Conservation (phyloP, 2,888 invertebrate species). For the Monopis laevigella region DNA sequence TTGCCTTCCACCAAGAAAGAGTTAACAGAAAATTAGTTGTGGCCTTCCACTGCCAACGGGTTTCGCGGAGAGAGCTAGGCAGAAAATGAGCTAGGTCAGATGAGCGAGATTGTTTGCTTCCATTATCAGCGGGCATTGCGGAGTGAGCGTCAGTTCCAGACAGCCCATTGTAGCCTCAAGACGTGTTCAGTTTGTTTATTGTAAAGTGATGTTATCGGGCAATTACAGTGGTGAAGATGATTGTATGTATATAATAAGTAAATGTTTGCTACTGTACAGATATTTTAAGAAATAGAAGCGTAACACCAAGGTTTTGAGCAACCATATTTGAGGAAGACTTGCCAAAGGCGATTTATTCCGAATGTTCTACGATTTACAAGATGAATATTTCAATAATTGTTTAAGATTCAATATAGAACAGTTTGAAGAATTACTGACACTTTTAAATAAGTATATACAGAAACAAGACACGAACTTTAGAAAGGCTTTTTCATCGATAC, state of each 20-base stretch:
- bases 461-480: no score
- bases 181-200: neutral
- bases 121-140: neutral
- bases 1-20: neutral
- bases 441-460: no score
- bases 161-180: neutral
- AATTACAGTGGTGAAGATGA: neutral
- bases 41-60: neutral
- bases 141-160: neutral
- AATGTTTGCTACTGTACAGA: no score
- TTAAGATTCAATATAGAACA: no score
- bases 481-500: no score
- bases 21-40: neutral
- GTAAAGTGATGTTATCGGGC: neutral
- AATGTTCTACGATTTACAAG: no score
- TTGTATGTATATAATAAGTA: neutral
- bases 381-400: no score
- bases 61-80: neutral
- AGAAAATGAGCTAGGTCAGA: neutral
- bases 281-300: no score
- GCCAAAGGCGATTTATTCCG: no score
- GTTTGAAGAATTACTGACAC: no score
- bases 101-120: neutral
- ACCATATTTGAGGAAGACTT: no score
- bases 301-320: no score